Evolutionary conservation across 1,140 invertebrate species (phyloP).

Genomic region (Orius insidiosus): DNA sequence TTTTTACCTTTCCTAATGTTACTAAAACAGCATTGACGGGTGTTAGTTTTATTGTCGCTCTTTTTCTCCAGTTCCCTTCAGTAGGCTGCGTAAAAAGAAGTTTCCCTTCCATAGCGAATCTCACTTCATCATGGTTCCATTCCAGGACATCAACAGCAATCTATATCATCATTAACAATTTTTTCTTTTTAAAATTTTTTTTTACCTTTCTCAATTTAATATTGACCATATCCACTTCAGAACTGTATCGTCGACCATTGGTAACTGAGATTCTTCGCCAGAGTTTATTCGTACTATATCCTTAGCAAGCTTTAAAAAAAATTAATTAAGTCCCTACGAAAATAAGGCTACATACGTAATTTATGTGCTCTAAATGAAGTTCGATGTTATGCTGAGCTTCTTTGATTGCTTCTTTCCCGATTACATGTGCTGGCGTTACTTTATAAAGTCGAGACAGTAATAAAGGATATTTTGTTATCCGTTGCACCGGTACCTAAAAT

Average conservation of each 20-base stretch:
- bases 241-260: conserved; percentile 40
- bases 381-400: conserved; percentile 84
- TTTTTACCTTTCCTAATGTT: conserved; percentile 45
- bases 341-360: conserved; percentile 38
- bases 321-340: not conserved
- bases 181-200: no score
- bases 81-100: conserved; percentile 70
- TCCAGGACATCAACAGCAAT: conserved; percentile 82
- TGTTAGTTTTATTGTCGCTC: conserved; percentile 69
- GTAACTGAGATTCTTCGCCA: conserved; percentile 78
- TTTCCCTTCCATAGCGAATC: conserved; percentile 72
- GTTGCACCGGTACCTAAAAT: conserved; percentile 63
- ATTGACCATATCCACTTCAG: conserved; percentile 67
- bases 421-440: conserved; percentile 68
- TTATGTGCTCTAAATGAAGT: conserved; percentile 84
- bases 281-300: conserved; percentile 66
- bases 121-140: conserved; percentile 81
- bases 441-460: conserved; percentile 76
- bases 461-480: conserved; percentile 84
- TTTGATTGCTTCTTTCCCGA: conserved; percentile 49
- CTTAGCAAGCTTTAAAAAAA: conserved; percentile 48
- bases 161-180: no score
- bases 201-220: conserved; percentile 63
- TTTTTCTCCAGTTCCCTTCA: conserved; percentile 76
- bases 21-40: conserved; percentile 74